A percentile compares a stretch with the other conserved stretches of the same genome.
Conservation (phyloP, 2,888 invertebrate species). For the Piscicola geometra region DNA sequence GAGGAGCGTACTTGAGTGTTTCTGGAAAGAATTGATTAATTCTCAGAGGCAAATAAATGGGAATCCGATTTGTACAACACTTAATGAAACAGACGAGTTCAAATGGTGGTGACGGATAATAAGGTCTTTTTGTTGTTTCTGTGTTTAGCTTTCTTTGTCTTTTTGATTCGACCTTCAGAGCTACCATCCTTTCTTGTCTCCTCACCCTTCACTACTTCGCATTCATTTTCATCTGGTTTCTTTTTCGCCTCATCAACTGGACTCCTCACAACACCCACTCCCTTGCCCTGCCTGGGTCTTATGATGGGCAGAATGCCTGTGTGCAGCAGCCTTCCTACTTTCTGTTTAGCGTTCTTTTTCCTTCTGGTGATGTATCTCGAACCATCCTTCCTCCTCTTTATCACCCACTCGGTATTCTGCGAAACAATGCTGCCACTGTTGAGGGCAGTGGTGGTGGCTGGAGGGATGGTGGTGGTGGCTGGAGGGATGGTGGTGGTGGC, state of each 20-base stretch:
- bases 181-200: too few species aligned
- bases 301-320: background rate
- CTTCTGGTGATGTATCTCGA: conserved; percentile 1
- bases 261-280: too few species aligned
- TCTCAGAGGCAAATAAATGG: too few species aligned
- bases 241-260: too few species aligned
- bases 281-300: background rate
- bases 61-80: too few species aligned
- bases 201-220: too few species aligned
- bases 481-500: background rate
- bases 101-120: conserved; percentile 1
- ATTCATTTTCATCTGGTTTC: too few species aligned
- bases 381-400: conserved; percentile 9
- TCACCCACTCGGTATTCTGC: background rate
- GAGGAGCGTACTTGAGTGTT: too few species aligned
- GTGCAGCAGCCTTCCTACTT: too few species aligned
- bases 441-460: background rate
- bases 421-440: too few species aligned
- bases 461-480: background rate
- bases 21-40: too few species aligned
- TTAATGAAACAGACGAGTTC: background rate
- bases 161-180: too few species aligned
- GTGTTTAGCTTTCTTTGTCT: background rate
- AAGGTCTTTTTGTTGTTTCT: background rate
- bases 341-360: background rate